phyloP scores from a whole-genome alignment of 2,888 invertebrate species.

The Morpho achilles region DNA sequence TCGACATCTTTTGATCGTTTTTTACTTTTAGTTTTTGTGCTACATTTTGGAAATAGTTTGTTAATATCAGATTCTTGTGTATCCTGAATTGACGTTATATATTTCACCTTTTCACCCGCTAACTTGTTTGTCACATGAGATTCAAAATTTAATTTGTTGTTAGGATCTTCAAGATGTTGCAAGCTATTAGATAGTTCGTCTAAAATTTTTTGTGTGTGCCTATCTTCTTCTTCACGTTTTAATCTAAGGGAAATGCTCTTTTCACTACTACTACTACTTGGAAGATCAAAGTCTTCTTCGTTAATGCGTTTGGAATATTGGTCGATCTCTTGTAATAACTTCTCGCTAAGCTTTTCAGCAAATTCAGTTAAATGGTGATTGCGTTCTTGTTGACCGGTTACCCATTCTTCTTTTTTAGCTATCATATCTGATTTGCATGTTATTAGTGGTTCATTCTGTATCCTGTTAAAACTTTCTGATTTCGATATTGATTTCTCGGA shows the following conservation, averaged over 20 bases:
- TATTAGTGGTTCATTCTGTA: slow-evolving; percentile 72
- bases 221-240: slow-evolving; percentile 70
- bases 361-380: slow-evolving; percentile 87
- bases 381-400: slow-evolving; percentile 77
- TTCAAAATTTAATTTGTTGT: slow-evolving; percentile 79
- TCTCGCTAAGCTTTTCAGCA: slow-evolving; percentile 90
- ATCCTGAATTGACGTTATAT: slow-evolving; percentile 75
- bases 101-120: slow-evolving; percentile 79
- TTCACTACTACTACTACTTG: slow-evolving; percentile 73
- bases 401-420: slow-evolving; percentile 76
- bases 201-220: slow-evolving; percentile 69
- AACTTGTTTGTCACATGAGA: slow-evolving; percentile 78
- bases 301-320: slow-evolving; percentile 75
- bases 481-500: slow-evolving; percentile 75
- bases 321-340: slow-evolving; percentile 88
- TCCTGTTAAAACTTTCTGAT: slow-evolving; percentile 73
- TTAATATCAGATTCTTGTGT: slow-evolving; percentile 68
- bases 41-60: slow-evolving; percentile 70
- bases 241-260: slow-evolving; percentile 73
- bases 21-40: slow-evolving; percentile 73
- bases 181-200: slow-evolving; percentile 72
- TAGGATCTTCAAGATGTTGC: slow-evolving; percentile 80
- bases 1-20: slow-evolving; percentile 71
- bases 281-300: slow-evolving; percentile 74
- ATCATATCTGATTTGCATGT: slow-evolving; percentile 75